Conservation (phyloP, 1,140 invertebrate genomes). For the Dreissena rostriformis region DNA sequence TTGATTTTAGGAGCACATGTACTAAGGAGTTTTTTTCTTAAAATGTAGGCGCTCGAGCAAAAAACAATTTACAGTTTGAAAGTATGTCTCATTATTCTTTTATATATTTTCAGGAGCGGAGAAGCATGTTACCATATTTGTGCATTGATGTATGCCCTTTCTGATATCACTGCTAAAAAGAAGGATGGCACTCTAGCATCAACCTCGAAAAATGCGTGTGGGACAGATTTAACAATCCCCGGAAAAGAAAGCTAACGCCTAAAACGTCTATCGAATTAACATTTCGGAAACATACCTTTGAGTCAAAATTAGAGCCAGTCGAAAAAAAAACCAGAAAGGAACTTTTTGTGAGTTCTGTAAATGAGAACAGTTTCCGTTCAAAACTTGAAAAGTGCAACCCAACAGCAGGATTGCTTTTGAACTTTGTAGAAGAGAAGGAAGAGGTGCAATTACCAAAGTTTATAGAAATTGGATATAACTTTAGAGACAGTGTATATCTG, state of each 20-base stretch:
- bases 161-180: conserved; percentile 19
- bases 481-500: background rate
- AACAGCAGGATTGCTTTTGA: background rate
- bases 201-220: conserved; percentile 18
- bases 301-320: background rate
- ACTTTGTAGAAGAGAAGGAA: background rate
- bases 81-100: no score
- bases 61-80: no score
- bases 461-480: background rate
- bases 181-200: conserved; percentile 27
- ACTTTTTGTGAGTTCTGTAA: background rate
- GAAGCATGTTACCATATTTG: conserved; percentile 31
- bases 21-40: background rate
- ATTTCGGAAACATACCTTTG: conserved; percentile 7
- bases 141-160: conserved; percentile 30
- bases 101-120: conserved; percentile 28
- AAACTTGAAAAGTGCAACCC: conserved; percentile 1
- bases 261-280: conserved; percentile 21
- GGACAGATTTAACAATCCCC: conserved; percentile 21
- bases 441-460: background rate
- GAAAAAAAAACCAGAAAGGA: background rate
- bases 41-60: no score
- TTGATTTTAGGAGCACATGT: background rate
- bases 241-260: conserved; percentile 23
- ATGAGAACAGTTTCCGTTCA: background rate